Conservation (phyloP, 2,797 vertebrate species). For the Takifugu ocellatus region DNA sequence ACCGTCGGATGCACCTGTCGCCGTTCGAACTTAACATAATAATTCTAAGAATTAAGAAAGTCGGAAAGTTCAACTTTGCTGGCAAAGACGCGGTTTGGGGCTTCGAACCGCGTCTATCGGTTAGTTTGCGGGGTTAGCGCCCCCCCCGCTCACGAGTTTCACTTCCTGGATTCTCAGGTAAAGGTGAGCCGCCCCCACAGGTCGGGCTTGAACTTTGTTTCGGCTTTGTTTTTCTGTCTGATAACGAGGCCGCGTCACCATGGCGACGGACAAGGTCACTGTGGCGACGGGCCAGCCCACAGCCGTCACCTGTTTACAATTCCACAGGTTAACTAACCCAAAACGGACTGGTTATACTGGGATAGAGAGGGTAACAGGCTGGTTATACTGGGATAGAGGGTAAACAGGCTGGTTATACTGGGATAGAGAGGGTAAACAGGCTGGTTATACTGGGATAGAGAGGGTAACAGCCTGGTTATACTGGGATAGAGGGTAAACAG, state of each 20-base stretch:
- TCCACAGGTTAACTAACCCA: no score
- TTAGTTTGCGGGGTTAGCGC: not conserved
- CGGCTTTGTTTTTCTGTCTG: not conserved
- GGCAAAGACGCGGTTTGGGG: no score
- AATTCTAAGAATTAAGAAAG: not conserved
- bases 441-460: not conserved
- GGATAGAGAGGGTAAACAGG: not conserved
- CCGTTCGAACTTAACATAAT: slow-evolving; percentile 1
- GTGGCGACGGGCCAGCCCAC: no score
- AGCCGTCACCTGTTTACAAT: no score
- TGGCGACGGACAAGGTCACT: no score
- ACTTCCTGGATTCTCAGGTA: slow-evolving; percentile 68
- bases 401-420: not conserved
- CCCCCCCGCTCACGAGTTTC: slow-evolving; percentile 26
- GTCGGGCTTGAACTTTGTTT: not conserved
- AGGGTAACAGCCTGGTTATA: not conserved
- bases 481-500: not conserved
- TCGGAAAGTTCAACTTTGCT: not conserved
- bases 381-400: not conserved
- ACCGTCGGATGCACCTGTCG: slow-evolving; percentile 52
- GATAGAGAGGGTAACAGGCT: not conserved
- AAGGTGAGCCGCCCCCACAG: slow-evolving; percentile 36
- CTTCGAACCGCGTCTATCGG: not conserved
- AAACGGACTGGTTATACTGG: not conserved
- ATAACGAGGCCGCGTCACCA: not conserved